Percentiles rank a stretch among this genome's conserved stretches.
These are phyloP conservation scores for Anodontia alba DNA, from an alignment of 2,888 invertebrate species.

Conservation along the genomic window DNA sequence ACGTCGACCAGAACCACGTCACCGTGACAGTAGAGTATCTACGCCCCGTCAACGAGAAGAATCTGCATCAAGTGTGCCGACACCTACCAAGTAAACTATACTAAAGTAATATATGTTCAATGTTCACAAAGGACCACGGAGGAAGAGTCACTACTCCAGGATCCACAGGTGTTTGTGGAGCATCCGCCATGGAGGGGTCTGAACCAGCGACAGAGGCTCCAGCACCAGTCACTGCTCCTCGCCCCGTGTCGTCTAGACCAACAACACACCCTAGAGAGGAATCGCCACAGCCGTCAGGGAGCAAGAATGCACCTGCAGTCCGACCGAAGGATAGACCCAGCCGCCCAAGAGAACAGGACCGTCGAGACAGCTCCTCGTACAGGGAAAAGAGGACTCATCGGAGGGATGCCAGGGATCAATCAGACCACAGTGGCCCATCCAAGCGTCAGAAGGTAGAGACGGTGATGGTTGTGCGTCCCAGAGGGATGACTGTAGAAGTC, in stretches of 20 bases:
- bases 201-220: background rate
- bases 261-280: too few relatives aligned
- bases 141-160: background rate
- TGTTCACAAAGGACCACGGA: background rate
- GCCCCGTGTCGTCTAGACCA: too few relatives aligned
- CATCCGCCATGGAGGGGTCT: background rate
- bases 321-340: too few relatives aligned
- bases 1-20: background rate
- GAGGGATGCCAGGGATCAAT: background rate
- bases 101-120: background rate
- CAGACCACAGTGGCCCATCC: background rate
- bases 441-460: background rate
- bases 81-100: background rate
- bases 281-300: too few relatives aligned
- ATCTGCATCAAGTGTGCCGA: background rate
- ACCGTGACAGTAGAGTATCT: background rate
- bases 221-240: background rate
- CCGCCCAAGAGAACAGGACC: too few relatives aligned
- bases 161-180: too few relatives aligned
- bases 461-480: background rate
- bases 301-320: too few relatives aligned
- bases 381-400: too few relatives aligned
- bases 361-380: too few relatives aligned
- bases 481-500: constrained; percentile 1
- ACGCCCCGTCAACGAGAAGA: background rate